phyloP scores from a whole-genome alignment of 1,140 invertebrate species.

The Orius laevigatus region DNA sequence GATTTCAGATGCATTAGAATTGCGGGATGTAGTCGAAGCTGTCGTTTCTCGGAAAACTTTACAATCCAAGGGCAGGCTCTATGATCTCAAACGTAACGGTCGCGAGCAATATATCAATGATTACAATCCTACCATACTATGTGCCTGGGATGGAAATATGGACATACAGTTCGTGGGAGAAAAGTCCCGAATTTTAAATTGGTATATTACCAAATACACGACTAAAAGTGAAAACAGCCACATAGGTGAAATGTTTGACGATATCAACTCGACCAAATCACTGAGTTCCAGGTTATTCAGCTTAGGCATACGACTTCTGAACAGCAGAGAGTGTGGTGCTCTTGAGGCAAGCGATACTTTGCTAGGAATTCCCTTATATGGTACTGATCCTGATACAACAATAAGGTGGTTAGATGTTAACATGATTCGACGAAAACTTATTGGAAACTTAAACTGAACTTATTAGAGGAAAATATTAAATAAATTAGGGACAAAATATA shows the following conservation, averaged over 20 bases:
- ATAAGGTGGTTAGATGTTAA: constrained; percentile 22
- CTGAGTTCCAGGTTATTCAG: constrained; percentile 18
- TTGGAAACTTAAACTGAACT: no score
- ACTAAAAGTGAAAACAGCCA: constrained; percentile 20
- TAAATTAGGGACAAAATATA: no score
- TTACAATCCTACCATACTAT: constrained; percentile 18
- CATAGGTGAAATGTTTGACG: constrained; percentile 14
- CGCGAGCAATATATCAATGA: constrained; percentile 19
- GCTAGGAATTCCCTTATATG: constrained; percentile 17
- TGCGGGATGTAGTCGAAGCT: constrained; percentile 20
- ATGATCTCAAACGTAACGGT: constrained; percentile 22
- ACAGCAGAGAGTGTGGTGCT: constrained; percentile 20
- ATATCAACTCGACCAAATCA: constrained; percentile 18
- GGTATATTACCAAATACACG: constrained; percentile 21
- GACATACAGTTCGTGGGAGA: constrained; percentile 20
- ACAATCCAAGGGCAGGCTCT: constrained; percentile 21
- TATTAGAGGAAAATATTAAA: no score
- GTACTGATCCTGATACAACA: constrained; percentile 20
- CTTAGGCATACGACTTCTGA: constrained; percentile 17
- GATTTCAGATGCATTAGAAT: constrained; percentile 18
- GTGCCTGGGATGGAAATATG: constrained; percentile 21
- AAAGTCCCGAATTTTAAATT: constrained; percentile 15
- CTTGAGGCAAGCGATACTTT: constrained; percentile 20
- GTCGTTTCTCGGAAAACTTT: constrained; percentile 21
- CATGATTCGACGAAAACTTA: constrained; percentile 16